Evolutionary conservation across 2,888 invertebrate genomes (phyloP).

Genomic region (Drosophila maculinotata): DNA sequence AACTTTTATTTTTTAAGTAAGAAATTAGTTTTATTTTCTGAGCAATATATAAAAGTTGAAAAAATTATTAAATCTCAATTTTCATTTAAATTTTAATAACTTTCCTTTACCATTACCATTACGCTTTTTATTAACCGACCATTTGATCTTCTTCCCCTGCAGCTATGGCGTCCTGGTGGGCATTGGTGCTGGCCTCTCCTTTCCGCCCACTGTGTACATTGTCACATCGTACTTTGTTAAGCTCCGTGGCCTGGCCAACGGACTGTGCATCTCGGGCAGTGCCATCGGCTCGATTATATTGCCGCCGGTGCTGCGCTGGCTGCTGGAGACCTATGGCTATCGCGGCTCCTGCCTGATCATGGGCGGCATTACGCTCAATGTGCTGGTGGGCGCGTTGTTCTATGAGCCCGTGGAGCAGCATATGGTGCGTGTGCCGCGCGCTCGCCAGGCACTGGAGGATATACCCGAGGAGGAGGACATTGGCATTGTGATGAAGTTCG

Average conservation of each 20-base stretch:
- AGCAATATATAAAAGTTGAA: too few species aligned
- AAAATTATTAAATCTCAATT: too few species aligned
- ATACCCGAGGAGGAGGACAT: slow-evolving; percentile 84
- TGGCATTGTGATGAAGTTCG: slow-evolving; percentile 84
- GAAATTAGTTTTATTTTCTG: too few species aligned
- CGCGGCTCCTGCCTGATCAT: slow-evolving; percentile 92
- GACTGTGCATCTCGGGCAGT: slow-evolving; percentile 94
- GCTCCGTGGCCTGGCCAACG: slow-evolving; percentile 92
- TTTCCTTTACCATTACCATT: too few species aligned
- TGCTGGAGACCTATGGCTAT: slow-evolving; percentile 89
- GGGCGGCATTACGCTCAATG: slow-evolving; percentile 93
- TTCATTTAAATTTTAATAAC: too few species aligned
- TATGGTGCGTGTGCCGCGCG: slow-evolving; percentile 88
- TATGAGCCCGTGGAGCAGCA: slow-evolving; percentile 94
- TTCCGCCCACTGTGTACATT: slow-evolving; percentile 95
- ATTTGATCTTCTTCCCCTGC: slow-evolving; percentile 8
- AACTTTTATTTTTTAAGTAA: too few species aligned
- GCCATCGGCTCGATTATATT: slow-evolving; percentile 94
- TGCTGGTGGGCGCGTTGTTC: slow-evolving; percentile 93
- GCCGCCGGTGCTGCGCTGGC: slow-evolving; percentile 90
- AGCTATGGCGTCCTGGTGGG: slow-evolving; percentile 94
- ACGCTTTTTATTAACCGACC: background rate
- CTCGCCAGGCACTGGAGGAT: slow-evolving; percentile 80
- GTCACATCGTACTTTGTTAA: slow-evolving; percentile 94
- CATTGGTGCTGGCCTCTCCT: slow-evolving; percentile 93